Evolutionary conservation across 2,113 vertebrate species (phyloP).

Genomic region (Oostethus manadensis): DNA sequence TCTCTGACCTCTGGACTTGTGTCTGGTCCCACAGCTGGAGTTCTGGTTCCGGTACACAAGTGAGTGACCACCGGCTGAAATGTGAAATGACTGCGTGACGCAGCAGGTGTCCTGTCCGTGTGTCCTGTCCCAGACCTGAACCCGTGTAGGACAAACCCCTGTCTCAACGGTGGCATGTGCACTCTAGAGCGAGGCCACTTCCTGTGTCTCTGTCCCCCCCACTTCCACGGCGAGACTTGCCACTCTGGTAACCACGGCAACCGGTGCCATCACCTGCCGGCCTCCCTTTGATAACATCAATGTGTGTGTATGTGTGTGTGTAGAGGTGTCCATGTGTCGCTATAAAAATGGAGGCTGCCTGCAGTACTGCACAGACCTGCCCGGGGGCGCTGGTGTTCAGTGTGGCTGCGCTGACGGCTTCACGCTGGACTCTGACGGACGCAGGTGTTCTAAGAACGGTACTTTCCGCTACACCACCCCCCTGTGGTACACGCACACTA

Average conservation of each 20-base stretch:
- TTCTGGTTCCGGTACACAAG: slow-evolving; percentile 81
- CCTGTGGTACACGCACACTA: not conserved
- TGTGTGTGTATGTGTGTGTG: not conserved
- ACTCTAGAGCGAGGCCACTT: slow-evolving; percentile 36
- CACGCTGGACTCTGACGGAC: slow-evolving; percentile 38
- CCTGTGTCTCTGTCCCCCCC: slow-evolving; percentile 54
- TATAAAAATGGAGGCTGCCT: slow-evolving; percentile 72
- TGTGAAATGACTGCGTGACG: not conserved
- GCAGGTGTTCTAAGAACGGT: slow-evolving; percentile 40
- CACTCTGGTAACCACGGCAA: slow-evolving; percentile 25
- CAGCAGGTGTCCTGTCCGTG: not conserved
- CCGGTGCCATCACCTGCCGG: not conserved
- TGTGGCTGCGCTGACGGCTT: slow-evolving; percentile 54
- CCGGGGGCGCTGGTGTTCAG: slow-evolving; percentile 28
- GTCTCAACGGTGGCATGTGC: slow-evolving; percentile 50
- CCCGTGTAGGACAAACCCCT: slow-evolving; percentile 44
- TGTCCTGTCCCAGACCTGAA: slow-evolving; percentile 37
- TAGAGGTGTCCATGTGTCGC: slow-evolving; percentile 58
- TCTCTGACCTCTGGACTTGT: too few species aligned
- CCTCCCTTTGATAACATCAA: not conserved
- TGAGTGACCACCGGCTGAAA: slow-evolving; percentile 49
- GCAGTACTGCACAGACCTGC: slow-evolving; percentile 72
- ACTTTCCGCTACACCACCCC: not conserved
- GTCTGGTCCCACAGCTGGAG: slow-evolving; percentile 71
- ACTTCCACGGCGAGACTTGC: slow-evolving; percentile 46